Evolutionary conservation across 2,113 vertebrate genomes (phyloP).

Genomic region (Percina caprodes): DNA sequence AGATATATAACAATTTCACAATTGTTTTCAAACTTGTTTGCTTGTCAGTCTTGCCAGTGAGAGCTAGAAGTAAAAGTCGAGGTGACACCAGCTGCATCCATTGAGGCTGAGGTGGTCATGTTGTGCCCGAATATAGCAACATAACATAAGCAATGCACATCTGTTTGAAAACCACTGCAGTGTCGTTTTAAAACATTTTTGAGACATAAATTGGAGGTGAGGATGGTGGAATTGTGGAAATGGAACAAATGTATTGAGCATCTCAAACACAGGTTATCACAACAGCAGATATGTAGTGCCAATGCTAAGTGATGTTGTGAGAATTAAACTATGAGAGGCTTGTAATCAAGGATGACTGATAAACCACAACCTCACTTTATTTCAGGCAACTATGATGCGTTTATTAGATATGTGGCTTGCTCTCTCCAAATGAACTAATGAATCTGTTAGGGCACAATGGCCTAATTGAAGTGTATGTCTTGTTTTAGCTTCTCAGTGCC

Average conservation of each 20-base stretch:
- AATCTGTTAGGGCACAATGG: no score
- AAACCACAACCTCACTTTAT: constrained; percentile 5
- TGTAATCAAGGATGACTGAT: constrained; percentile 25
- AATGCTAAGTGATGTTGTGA: neutral
- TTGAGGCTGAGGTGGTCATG: neutral
- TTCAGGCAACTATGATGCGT: neutral
- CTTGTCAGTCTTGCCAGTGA: neutral
- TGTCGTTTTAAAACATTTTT: neutral
- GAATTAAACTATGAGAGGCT: neutral
- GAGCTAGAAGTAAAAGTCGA: neutral
- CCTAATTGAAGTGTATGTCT: neutral
- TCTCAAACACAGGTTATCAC: constrained; percentile 7
- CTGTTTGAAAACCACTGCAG: neutral
- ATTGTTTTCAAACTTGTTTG: neutral
- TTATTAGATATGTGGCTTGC: constrained; percentile 11
- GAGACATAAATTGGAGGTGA: neutral
- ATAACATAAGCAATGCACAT: constrained; percentile 6
- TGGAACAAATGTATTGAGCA: neutral
- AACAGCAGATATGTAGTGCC: neutral
- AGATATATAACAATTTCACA: constrained; percentile 6
- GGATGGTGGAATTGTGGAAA: neutral
- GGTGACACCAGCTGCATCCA: neutral
- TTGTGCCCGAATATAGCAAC: neutral
- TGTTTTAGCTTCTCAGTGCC: neutral
- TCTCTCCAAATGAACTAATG: constrained; percentile 1